Evolutionary conservation across 2,797 vertebrate genomes (phyloP).

Genomic region (Geotrypetes seraphini): DNA sequence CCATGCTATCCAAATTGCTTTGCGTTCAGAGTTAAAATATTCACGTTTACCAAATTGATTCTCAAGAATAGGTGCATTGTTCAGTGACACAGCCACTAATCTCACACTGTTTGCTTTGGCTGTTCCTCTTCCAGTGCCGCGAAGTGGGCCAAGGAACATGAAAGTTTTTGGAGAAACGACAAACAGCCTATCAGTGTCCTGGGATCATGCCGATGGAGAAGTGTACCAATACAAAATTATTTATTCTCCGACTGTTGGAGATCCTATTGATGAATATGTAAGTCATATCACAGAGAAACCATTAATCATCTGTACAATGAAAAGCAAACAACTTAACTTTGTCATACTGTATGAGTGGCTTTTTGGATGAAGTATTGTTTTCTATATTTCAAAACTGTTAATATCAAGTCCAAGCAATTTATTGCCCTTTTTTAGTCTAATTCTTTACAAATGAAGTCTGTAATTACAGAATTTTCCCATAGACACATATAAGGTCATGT

Average conservation of each 20-base stretch:
- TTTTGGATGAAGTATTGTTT: neutral
- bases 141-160: conserved; percentile 81
- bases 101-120: no score
- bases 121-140: conserved; percentile 64
- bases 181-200: conserved; percentile 79
- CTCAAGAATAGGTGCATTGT: no score
- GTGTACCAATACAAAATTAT: conserved; percentile 83
- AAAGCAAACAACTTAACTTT: neutral
- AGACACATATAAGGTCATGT: no score
- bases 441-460: no score
- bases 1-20: no score
- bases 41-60: no score
- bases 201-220: conserved; percentile 91
- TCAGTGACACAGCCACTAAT: no score
- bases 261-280: conserved; percentile 87
- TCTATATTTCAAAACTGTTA: no score
- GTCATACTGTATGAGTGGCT: fast-evolving
- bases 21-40: no score
- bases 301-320: neutral
- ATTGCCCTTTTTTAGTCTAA: no score
- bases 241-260: conserved; percentile 78
- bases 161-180: conserved; percentile 85
- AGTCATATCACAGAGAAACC: conserved; percentile 32
- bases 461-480: no score
- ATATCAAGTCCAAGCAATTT: no score